phyloP scores from a whole-genome alignment of 1,140 invertebrate species.

The Mamestra configurata region DNA sequence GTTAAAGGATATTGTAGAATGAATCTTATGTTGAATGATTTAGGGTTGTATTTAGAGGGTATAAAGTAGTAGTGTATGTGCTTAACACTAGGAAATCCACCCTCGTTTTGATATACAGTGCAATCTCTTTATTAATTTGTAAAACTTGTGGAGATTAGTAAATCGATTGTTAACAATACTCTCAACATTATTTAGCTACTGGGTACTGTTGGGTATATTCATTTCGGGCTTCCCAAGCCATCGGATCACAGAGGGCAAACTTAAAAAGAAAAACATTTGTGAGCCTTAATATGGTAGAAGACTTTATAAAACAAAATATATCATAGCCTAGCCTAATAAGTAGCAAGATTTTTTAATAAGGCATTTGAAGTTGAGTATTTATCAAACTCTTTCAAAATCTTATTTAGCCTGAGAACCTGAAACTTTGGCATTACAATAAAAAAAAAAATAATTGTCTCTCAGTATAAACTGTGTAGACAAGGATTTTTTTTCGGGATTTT shows the following conservation, averaged over 20 bases:
- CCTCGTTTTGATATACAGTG: slow-evolving; percentile 53
- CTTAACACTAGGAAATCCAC: slow-evolving; percentile 54
- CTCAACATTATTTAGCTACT: slow-evolving; percentile 14
- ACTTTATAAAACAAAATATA: too few relatives aligned
- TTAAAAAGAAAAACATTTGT: too few relatives aligned
- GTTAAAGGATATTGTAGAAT: neutral
- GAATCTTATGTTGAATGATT: neutral
- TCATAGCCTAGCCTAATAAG: too few relatives aligned
- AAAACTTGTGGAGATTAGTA: slow-evolving; percentile 52
- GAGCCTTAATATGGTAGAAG: too few relatives aligned
- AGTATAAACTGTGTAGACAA: too few relatives aligned
- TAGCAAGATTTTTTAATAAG: too few relatives aligned
- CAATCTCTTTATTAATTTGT: slow-evolving; percentile 70
- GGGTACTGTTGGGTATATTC: neutral
- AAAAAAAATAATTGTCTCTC: too few relatives aligned
- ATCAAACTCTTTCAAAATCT: too few relatives aligned
- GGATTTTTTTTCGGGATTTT: too few relatives aligned
- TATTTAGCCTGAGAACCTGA: too few relatives aligned
- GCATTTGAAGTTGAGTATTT: too few relatives aligned
- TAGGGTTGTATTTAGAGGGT: neutral
- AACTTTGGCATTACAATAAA: too few relatives aligned
- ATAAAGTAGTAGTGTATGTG: neutral
- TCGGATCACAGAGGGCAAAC: neutral
- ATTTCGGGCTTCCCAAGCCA: neutral
- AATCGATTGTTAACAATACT: slow-evolving; percentile 41